Percentiles rank a stretch among this genome's conserved stretches.
Evolutionary conservation across 2,113 vertebrate genomes (phyloP).

Genomic region (Eclectus roratus): DNA sequence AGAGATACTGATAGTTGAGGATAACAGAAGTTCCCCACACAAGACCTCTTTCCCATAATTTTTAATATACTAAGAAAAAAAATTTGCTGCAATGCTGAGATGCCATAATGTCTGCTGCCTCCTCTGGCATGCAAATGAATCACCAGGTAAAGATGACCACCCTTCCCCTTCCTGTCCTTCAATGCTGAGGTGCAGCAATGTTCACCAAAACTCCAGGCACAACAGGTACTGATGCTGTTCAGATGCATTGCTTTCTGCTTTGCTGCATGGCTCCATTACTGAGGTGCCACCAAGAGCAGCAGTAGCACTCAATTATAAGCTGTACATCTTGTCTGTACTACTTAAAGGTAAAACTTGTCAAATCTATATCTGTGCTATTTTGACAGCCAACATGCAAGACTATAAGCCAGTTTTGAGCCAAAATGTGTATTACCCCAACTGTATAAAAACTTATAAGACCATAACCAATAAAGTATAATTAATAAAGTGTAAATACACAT

Average conservation of each 20-base stretch:
- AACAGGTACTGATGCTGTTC: not conserved
- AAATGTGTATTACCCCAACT: fast-evolving
- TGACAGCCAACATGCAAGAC: not conserved
- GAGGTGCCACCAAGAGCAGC: not conserved
- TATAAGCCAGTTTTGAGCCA: not conserved
- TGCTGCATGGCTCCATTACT: fast-evolving
- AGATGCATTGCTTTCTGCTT: not conserved
- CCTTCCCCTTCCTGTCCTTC: not conserved
- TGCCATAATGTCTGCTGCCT: not conserved
- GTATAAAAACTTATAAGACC: not conserved
- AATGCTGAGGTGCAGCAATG: not conserved
- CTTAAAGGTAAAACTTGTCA: not conserved
- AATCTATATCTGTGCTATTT: not conserved
- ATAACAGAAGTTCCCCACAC: not conserved
- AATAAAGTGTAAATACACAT: not conserved
- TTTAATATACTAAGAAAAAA: not conserved
- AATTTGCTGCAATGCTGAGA: not conserved
- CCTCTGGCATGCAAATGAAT: not conserved
- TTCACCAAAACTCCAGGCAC: not conserved
- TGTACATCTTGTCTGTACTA: not conserved
- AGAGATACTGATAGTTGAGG: not conserved
- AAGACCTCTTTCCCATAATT: not conserved
- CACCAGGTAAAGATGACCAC: not conserved
- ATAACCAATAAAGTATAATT: not conserved
- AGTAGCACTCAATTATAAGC: not conserved